Conservation (phyloP, 2,113 vertebrate species). For the Paradisaea rubra region DNA sequence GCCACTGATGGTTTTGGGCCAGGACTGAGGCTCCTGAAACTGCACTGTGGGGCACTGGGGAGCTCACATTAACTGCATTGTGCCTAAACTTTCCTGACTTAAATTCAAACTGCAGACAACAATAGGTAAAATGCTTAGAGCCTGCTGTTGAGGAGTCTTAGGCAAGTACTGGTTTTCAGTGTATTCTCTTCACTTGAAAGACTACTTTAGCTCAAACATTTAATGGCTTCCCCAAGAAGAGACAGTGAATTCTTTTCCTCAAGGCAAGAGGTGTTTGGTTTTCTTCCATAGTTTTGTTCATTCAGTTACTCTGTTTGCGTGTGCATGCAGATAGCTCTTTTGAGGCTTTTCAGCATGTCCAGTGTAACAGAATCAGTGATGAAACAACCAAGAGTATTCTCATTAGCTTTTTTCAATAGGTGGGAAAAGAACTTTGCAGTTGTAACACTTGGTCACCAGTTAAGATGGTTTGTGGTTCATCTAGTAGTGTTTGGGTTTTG, state of each 20-base stretch:
- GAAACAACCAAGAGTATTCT: neutral
- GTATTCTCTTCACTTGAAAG: neutral
- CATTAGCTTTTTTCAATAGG: neutral
- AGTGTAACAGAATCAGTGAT: neutral
- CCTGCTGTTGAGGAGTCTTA: neutral
- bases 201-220: neutral
- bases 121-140: neutral
- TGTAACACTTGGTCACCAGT: neutral
- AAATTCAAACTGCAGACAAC: neutral
- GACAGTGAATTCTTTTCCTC: neutral
- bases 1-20: neutral
- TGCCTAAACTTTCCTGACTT: neutral
- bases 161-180: neutral
- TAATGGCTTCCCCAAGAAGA: neutral
- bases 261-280: neutral
- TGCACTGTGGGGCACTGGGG: rapidly evolving
- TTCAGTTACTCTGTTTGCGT: neutral
- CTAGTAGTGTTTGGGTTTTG: neutral
- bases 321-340: neutral
- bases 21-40: neutral
- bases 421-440: neutral
- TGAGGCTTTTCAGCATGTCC: neutral
- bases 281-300: neutral
- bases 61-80: rapidly evolving
- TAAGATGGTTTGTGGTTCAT: neutral